Base-by-base conservation (phyloP, 2,888 invertebrate genomes). In the Epinotia nisella region DNA sequence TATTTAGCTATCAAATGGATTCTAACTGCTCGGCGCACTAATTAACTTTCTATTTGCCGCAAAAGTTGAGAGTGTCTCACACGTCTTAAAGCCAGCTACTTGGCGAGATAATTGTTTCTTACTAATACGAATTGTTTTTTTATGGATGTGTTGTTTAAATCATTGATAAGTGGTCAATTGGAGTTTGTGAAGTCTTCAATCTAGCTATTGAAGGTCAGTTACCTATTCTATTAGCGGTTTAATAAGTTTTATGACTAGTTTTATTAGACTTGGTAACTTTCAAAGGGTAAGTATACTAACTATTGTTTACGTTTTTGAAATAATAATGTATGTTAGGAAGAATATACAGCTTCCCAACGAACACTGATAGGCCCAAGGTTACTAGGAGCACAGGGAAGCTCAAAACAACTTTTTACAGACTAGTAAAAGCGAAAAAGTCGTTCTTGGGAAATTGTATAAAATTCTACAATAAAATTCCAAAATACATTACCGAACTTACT, bases 1-100 rank as follows among this genome's bases (percentile, higher is more conserved):
- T 71, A 70, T 74, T 71, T 60, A 71, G 62, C 72, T 45, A 73
- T 68, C 68, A 73, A 73, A 73, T 73, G 68, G 35, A 39, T 68
- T 64, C 71, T 68, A 68, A 62, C 68, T 61, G 29, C 68, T 68
- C 61, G 24, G 35, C 65, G 51, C 58, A 56, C 62, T 73, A 68
- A 73, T 73, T 73, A 73, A 73, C 72, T 73, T 73, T 73, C 72
- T 68, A 73, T 58, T 68, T 62, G 51, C 21, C 17, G 19, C 39
- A 24, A 56, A 68, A 73, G 72, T 73, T 62, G 58, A 64, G 62
- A 73, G 68, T 62, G 56, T 58, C 10, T n/a, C 29, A 19, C 72
- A 68, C 72, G 72, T 58, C 61, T 60, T 45, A 17, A 55, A 11
- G 10, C 19, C 17, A 11, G 10, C 19, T 13, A 9, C 13, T 35